Evolutionary conservation across 2,888 invertebrate genomes (phyloP), one percentile per base, ranked within the genome.

Genomic region (Parelbella ahira): DNA sequence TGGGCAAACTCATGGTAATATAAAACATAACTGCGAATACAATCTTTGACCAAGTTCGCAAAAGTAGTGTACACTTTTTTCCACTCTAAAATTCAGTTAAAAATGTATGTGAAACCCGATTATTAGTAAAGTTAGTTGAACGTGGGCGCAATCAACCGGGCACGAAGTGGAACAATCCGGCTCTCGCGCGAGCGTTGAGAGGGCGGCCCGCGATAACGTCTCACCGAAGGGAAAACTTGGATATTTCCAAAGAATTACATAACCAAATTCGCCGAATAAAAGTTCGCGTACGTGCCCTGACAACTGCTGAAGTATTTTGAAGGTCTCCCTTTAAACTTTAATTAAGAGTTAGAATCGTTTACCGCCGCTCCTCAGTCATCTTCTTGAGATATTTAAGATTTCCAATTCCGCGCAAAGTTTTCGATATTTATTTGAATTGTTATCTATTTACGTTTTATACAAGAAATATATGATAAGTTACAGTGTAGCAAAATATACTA

Each of bases 211-310:
- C 75, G 81, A 81, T 81, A 83, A 80, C 77, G 80, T 77, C 78
- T 72, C 71, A 75, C 71, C 71, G 72, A 80, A 81, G 73, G 80
- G 81, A 80, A 79, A 82, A 81, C 78, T 78, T 76, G 78, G 81
- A 82, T 78, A 82, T 83, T 79, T 78, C 69, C 72, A 74, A 68
- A 58, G 75, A 80, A 83, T 81, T 80, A 81, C 74, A 68, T 73
- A 78, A 74, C 75, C 71, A 69, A 80, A 80, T 76, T 75, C 68
- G 64, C 61, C 60, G 68, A 74, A 80, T 77, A 77, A 76, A 82
- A 80, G 72, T 81, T 77, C 61, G 50, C 69, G 71, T 73, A 77
- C 77, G 76, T 79, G 72, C 69, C 64, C 60, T 63, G 65, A 76
- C 70, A 69, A 74, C 68, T 64, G 67, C 63, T 63, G 64, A 72